phyloP scores from a whole-genome alignment of 2,888 invertebrate species.

The Orgyia antiqua region DNA sequence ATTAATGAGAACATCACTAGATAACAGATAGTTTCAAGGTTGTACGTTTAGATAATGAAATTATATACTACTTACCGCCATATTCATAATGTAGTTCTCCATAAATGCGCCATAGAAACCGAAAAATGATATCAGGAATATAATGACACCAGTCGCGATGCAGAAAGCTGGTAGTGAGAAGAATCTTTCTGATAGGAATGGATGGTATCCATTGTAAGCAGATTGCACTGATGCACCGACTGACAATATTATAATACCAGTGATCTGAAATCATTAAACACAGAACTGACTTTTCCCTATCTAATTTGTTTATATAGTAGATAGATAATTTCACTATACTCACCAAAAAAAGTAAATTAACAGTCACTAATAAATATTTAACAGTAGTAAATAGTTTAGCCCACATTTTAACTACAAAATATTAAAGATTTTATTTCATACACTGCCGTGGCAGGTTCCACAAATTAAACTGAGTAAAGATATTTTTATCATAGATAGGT shows the following conservation, averaged over 20 bases:
- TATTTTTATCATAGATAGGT: constrained; percentile 60
- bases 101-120: constrained; percentile 93
- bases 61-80: constrained; percentile 80
- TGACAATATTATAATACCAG: constrained; percentile 86
- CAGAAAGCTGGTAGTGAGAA: constrained; percentile 85
- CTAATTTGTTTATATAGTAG: constrained; percentile 1
- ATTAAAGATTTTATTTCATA: constrained; percentile 16
- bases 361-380: constrained; percentile 57
- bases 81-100: constrained; percentile 89
- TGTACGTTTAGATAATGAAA: constrained; percentile 10
- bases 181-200: constrained; percentile 82
- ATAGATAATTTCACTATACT: constrained; percentile 29
- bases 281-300: constrained; percentile 9
- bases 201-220: constrained; percentile 81
- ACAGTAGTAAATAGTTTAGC: constrained; percentile 68
- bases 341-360: constrained; percentile 67
- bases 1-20: constrained; percentile 10
- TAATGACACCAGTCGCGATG: constrained; percentile 83
- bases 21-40: constrained; percentile 17
- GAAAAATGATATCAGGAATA: constrained; percentile 88
- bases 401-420: constrained; percentile 49
- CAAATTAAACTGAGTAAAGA: constrained; percentile 44
- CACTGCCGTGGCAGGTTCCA: constrained; percentile 39
- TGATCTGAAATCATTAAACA: constrained; percentile 77
- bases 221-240: constrained; percentile 84